Evolutionary conservation across 2,888 invertebrate genomes (phyloP).

Genomic region (Lottia gigantea): DNA sequence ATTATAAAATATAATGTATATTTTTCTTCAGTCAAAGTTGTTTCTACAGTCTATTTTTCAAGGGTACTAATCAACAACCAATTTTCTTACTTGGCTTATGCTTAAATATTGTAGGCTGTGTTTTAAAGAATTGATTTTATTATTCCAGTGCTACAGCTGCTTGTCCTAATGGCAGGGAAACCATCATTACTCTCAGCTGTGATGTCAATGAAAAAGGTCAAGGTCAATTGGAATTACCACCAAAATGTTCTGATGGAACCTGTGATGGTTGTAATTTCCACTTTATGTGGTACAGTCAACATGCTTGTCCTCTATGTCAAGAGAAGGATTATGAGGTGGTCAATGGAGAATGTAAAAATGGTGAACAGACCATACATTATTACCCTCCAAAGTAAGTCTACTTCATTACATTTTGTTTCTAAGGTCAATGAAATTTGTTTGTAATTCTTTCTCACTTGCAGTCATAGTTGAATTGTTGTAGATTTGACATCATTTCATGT

Average conservation of each 20-base stretch:
- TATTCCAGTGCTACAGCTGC: constrained; percentile 66
- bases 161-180: constrained; percentile 72
- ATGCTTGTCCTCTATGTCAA: constrained; percentile 73
- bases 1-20: too few relatives aligned
- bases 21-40: too few relatives aligned
- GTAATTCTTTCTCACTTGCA: background rate
- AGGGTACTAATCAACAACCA: too few relatives aligned
- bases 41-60: too few relatives aligned
- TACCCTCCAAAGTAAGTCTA: constrained; percentile 54
- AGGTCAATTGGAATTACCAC: constrained; percentile 67
- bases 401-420: too few relatives aligned
- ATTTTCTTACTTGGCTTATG: too few relatives aligned
- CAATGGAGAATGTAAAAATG: constrained; percentile 72
- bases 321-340: constrained; percentile 66
- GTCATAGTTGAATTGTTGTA: too few relatives aligned
- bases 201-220: constrained; percentile 62
- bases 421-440: too few relatives aligned
- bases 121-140: background rate
- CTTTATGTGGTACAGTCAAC: constrained; percentile 70
- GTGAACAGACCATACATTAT: constrained; percentile 72
- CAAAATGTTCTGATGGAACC: constrained; percentile 73
- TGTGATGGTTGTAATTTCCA: constrained; percentile 75
- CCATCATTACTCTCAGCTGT: constrained; percentile 72
- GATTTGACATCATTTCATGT: too few relatives aligned
- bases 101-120: too few relatives aligned